These are phyloP conservation scores for Eilema griseolum DNA, from an alignment of 2,888 invertebrate genomes.

Conservation along the genomic window DNA sequence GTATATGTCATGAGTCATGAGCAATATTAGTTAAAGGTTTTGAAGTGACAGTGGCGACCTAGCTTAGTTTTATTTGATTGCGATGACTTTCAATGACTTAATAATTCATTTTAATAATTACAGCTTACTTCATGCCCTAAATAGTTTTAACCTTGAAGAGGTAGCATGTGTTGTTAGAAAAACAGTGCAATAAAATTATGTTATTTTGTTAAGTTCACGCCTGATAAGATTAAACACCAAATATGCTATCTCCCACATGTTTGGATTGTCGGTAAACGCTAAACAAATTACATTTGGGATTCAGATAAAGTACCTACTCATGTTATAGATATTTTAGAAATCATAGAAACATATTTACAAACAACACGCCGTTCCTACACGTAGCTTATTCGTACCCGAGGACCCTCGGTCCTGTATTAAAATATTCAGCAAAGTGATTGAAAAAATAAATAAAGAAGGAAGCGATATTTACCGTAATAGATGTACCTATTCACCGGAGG, in stretches of 20 bases:
- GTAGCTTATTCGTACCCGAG: background rate
- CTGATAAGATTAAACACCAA: too few species aligned
- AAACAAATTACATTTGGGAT: background rate
- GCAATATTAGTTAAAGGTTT: background rate
- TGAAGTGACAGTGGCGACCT: background rate
- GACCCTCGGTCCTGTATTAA: background rate
- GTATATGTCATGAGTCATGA: too few species aligned
- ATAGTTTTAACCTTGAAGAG: background rate
- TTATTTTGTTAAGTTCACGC: too few species aligned
- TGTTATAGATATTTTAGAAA: background rate
- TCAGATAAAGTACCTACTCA: background rate
- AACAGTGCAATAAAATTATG: too few species aligned
- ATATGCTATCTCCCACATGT: too few species aligned
- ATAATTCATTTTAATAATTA: too few species aligned
- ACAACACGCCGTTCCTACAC: background rate
- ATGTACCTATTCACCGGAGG: conserved; percentile 1
- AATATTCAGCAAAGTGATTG: conserved; percentile 4
- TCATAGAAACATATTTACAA: too few species aligned
- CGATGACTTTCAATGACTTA: too few species aligned
- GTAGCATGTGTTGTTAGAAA: background rate
- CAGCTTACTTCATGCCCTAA: too few species aligned
- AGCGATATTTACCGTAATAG: conserved; percentile 4
- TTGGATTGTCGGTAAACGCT: too few species aligned
- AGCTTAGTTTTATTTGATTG: too few species aligned
- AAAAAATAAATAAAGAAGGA: background rate